Conservation (phyloP, 1,140 invertebrate species). For the Drosophila simulans region DNA sequence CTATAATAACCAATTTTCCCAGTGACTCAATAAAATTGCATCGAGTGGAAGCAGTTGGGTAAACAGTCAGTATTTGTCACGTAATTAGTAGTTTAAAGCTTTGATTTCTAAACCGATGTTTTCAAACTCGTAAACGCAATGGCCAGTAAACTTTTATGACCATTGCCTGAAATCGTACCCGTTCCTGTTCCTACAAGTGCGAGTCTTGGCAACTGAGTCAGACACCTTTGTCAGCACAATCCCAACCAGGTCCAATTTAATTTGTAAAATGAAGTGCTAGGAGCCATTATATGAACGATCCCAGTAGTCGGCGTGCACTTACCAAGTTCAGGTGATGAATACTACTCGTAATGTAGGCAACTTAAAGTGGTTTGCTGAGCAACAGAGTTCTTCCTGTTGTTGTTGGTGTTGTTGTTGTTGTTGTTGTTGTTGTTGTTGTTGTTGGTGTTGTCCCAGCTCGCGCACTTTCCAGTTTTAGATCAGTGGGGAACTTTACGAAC, state of each 20-base stretch:
- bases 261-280: too few relatives aligned
- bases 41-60: constrained; percentile 17
- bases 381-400: constrained; percentile 14
- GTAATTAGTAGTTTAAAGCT: constrained; percentile 6
- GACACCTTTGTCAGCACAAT: neutral
- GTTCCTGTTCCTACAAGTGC: neutral
- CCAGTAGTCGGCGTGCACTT: constrained; percentile 17
- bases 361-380: constrained; percentile 25
- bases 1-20: constrained; percentile 7
- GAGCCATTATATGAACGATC: neutral
- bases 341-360: constrained; percentile 2
- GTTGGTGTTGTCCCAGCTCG: constrained; percentile 4
- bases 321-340: constrained; percentile 3
- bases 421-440: constrained; percentile 15
- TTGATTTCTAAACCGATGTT: neutral
- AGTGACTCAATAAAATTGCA: constrained; percentile 43
- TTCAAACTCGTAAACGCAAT: neutral
- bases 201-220: neutral
- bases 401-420: constrained; percentile 18
- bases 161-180: neutral
- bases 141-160: neutral
- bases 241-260: too few relatives aligned
- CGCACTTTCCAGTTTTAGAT: constrained; percentile 22
- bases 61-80: constrained; percentile 14
- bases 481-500: constrained; percentile 1